Base-by-base conservation (phyloP, 1,140 invertebrate species). In the Aradophagus sp. region DNA sequence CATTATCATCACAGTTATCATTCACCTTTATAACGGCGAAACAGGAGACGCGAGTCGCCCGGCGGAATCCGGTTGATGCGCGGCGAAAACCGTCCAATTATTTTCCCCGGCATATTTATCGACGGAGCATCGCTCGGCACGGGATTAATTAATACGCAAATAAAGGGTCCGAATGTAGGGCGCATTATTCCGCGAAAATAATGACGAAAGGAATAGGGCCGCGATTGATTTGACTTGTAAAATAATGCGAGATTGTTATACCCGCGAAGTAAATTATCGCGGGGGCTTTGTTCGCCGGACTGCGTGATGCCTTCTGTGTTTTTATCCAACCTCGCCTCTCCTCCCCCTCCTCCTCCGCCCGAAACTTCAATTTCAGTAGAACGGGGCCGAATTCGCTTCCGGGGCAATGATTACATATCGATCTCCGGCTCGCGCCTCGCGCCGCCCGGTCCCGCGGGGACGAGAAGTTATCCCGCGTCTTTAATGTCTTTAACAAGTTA, bases 401-500 rank as follows among this genome's bases (percentile, higher is more conserved):
- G 10, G 10, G 6, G 5, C 16, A 66, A 52, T 36, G 31, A 56
- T 42, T 44, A 36, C 50, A 15, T 66, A 66, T 58, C 58, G 63
- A 67, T 58, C 58, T 52, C 47, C 7, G 15, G 19, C 31, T 42
- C 5, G 50, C 56, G 52, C 58, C 58, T 50, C 15, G 6, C 10
- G 23, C 29, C 13, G 52, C 17, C 58, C 27, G 27, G 26, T 50
- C 16, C 52, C 20, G n/a, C 11, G n/a, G 12, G 62, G 15, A 50
- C 23, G 26, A n/a, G n/a, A 66, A 56, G 35, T 56, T 66, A 41
- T 35, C 36, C 16, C 39, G 26, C 29, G 50, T 52, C 23, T 35
- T 66, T 58, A 44, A 62, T n/a, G n/a, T n/a, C n/a, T n/a, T 36
- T 50, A 56, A 56, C 48, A 50, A 56, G 19, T 55, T 65, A 55